Evolutionary conservation across 2,113 vertebrate genomes (phyloP).

Genomic region (Amia ocellicauda): DNA sequence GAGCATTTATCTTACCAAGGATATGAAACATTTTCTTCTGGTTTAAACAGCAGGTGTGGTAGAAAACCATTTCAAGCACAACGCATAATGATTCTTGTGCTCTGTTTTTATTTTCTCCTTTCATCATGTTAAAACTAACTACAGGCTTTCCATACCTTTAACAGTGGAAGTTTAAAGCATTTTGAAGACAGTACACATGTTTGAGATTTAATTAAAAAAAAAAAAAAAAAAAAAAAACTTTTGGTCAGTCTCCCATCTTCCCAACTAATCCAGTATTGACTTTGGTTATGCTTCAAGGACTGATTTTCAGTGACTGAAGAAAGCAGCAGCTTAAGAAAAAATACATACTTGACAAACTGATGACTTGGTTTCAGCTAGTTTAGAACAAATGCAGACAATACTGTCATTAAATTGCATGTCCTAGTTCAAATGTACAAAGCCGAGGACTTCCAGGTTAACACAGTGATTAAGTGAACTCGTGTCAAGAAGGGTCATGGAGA

Average conservation of each 20-base stretch:
- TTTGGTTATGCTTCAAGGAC: neutral
- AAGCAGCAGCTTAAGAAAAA: neutral
- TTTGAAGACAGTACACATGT: slow-evolving; percentile 1
- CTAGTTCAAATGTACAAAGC: neutral
- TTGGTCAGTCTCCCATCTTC: neutral
- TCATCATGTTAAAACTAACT: neutral
- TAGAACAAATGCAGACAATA: neutral
- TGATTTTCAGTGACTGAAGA: neutral
- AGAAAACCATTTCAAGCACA: neutral
- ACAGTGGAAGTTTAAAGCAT: slow-evolving; percentile 1
- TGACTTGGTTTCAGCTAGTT: neutral
- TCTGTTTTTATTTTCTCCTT: neutral
- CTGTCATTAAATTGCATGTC: neutral
- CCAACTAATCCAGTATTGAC: neutral
- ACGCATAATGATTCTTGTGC: neutral
- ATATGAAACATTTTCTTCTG: neutral
- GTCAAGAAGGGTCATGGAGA: neutral
- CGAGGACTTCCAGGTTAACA: too few species aligned
- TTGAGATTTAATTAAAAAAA: neutral
- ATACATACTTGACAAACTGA: neutral
- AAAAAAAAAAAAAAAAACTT: neutral
- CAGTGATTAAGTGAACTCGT: too few species aligned
- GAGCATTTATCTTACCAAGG: neutral
- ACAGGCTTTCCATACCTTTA: neutral
- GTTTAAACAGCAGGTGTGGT: neutral